These are phyloP conservation scores for Bos javanicus DNA, from an alignment of 2,113 vertebrate genomes.

Conservation along the genomic window DNA sequence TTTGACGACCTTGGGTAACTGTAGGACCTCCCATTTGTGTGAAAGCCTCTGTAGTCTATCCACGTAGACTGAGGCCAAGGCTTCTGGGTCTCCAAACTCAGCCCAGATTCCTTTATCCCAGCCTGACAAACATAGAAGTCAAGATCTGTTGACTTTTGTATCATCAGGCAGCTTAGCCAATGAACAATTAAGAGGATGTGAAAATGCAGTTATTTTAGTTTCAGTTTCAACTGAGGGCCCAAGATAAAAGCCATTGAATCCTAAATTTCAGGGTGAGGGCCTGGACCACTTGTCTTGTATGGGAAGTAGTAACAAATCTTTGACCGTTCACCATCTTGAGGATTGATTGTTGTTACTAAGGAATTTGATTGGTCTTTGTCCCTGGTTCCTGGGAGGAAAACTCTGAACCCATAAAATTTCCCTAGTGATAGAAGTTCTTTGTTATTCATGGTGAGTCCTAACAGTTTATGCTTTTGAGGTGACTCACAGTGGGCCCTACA, in stretches of 20 bases:
- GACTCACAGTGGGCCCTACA: background rate
- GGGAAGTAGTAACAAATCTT: background rate
- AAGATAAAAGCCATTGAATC: background rate
- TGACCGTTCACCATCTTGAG: background rate
- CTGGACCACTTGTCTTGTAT: background rate
- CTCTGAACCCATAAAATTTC: background rate
- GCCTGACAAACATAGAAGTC: background rate
- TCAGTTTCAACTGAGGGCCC: background rate
- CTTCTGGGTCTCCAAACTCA: background rate
- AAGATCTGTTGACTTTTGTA: background rate
- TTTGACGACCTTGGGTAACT: background rate
- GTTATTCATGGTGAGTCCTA: background rate
- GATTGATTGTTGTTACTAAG: background rate
- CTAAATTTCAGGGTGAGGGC: background rate
- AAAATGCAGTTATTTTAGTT: background rate
- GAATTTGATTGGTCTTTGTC: background rate
- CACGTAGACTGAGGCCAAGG: background rate
- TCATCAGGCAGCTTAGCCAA: background rate
- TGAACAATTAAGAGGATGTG: background rate
- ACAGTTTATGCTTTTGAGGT: background rate
- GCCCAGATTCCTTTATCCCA: background rate
- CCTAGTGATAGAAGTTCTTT: background rate
- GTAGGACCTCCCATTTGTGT: background rate
- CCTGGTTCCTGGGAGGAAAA: background rate
- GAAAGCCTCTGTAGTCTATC: background rate